phyloP scores from a whole-genome alignment of 2,797 vertebrate genomes.

The Alexandromys oeconomus region DNA sequence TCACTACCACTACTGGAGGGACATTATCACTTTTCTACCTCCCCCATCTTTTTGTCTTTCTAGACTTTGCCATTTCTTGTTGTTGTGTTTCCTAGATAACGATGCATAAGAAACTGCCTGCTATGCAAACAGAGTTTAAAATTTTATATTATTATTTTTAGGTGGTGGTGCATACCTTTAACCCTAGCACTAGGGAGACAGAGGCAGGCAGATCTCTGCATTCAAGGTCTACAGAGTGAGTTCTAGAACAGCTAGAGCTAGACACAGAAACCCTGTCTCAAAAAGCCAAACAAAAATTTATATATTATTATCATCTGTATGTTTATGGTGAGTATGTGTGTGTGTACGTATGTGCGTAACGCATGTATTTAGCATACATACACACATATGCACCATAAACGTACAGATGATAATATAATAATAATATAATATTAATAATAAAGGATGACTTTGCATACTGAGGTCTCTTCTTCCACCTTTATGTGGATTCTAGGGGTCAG shows the following conservation, averaged over 20 bases:
- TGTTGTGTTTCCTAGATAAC: neutral
- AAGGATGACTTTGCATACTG: neutral
- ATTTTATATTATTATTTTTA: neutral
- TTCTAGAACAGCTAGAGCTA: neutral
- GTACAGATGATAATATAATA: too few species aligned
- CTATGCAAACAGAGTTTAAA: neutral
- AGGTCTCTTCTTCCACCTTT: neutral
- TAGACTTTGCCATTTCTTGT: neutral
- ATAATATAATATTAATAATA: neutral
- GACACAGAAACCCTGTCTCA: neutral
- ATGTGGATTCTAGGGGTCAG: neutral
- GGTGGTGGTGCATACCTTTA: neutral
- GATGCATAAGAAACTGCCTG: neutral
- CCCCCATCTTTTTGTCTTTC: neutral
- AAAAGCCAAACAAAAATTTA: neutral
- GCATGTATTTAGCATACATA: neutral
- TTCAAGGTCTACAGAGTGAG: neutral
- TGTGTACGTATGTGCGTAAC: fast-evolving
- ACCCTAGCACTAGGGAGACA: neutral
- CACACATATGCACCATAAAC: neutral
- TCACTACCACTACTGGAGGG: neutral
- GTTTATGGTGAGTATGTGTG: neutral
- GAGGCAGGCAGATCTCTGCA: neutral
- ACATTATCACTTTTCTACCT: neutral
- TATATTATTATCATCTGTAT: neutral